phyloP scores from a whole-genome alignment of 2,113 vertebrate genomes.

The Uropsilus gracilis region DNA sequence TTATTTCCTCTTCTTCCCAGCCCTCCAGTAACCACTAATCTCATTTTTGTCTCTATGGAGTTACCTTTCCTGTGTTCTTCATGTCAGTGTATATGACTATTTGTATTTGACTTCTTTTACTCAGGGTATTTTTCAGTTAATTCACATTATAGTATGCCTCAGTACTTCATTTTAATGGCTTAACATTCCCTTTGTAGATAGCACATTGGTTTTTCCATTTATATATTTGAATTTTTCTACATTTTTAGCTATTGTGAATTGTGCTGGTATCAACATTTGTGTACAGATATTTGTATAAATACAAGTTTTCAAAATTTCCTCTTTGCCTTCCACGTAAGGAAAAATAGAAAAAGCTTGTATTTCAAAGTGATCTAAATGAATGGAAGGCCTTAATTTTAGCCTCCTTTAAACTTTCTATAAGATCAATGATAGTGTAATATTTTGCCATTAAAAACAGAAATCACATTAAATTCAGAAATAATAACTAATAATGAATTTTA shows the following conservation, averaged over 20 bases:
- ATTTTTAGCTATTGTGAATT: not conserved
- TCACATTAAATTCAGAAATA: not conserved
- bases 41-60: no score
- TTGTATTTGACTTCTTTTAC: no score
- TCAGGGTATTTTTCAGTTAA: not conserved
- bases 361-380: not conserved
- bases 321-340: not conserved
- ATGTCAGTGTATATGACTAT: no score
- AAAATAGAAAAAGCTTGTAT: conserved; percentile 32
- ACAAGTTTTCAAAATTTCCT: no score
- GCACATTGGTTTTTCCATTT: not conserved
- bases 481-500: not conserved
- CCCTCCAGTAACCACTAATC: no score
- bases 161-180: not conserved
- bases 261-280: not conserved
- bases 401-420: conserved; percentile 1
- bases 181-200: not conserved
- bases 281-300: no score
- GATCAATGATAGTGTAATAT: not conserved
- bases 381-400: conserved; percentile 1
- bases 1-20: no score
- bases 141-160: not conserved
- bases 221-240: not conserved
- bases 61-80: no score
- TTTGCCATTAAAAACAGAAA: not conserved